These are phyloP conservation scores for Nymphalis polychloros DNA, from an alignment of 2,888 invertebrate species.

Conservation along the genomic window DNA sequence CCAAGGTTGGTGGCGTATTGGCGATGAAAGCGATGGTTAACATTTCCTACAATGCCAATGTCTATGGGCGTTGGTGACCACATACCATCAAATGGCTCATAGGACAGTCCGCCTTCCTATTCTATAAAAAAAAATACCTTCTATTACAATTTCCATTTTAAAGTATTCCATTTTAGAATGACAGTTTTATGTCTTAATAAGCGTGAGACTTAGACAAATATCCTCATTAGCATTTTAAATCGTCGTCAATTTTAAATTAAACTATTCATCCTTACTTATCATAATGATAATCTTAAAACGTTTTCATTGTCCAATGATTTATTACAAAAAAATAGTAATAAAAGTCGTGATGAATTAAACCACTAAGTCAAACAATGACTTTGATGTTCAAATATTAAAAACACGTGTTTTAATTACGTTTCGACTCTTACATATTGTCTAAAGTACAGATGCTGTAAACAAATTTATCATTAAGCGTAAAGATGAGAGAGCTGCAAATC, in stretches of 20 bases:
- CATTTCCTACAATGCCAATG: no score
- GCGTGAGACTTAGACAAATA: constrained; percentile 29
- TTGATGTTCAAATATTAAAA: constrained; percentile 32
- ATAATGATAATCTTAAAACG: constrained; percentile 4
- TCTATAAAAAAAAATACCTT: no score
- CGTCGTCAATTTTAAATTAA: constrained; percentile 19
- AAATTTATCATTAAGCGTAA: constrained; percentile 31
- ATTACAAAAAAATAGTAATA: background rate
- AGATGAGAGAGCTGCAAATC: constrained; percentile 41
- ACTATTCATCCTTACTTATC: constrained; percentile 12
- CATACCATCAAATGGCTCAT: no score
- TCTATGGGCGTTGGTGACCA: no score
- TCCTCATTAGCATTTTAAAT: constrained; percentile 34
- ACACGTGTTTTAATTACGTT: constrained; percentile 41
- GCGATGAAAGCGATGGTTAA: no score
- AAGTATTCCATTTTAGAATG: constrained; percentile 18
- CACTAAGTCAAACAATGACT: constrained; percentile 43
- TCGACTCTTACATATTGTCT: constrained; percentile 29
- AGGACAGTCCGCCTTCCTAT: no score
- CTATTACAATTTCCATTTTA: constrained; percentile 14
- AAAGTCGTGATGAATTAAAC: constrained; percentile 33
- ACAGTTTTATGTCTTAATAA: constrained; percentile 35
- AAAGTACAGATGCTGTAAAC: constrained; percentile 18
- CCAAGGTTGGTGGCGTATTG: no score
- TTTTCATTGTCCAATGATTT: constrained; percentile 18